These are phyloP conservation scores for Bombylius major DNA, from an alignment of 2,888 invertebrate genomes.

Conservation along the genomic window DNA sequence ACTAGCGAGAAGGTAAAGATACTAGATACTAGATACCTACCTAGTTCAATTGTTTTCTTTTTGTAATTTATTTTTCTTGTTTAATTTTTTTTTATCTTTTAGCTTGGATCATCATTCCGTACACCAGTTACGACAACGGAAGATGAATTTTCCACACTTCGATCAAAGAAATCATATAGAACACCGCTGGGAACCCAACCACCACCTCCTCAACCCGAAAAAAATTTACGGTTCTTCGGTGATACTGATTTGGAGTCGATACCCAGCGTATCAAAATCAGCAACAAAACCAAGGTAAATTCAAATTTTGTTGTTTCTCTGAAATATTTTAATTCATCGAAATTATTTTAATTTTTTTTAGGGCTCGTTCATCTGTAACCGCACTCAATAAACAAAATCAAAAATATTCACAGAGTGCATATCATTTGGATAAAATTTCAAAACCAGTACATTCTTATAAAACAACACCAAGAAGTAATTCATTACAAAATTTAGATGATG, in stretches of 20 bases:
- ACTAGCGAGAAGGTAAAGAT: constrained; percentile 31
- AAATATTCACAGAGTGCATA: constrained; percentile 36
- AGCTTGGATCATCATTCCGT: constrained; percentile 15
- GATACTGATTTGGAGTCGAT: constrained; percentile 71
- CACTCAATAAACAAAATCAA: constrained; percentile 22
- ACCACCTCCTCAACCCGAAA: constrained; percentile 28
- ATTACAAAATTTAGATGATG: constrained; percentile 32
- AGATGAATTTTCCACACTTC: constrained; percentile 17
- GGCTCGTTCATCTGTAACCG: constrained; percentile 14
- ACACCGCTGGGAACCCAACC: constrained; percentile 17
- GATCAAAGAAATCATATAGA: constrained; percentile 11
- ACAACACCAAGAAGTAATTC: constrained; percentile 28
- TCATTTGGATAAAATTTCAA: constrained; percentile 27
- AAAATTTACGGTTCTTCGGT: constrained; percentile 71
- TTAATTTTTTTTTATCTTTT: not conserved
- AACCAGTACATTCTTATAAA: constrained; percentile 17
- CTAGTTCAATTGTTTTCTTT: not conserved
- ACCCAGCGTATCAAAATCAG: constrained; percentile 38
- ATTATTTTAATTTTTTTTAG: not conserved
- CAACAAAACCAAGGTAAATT: constrained; percentile 24
- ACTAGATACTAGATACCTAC: no score
- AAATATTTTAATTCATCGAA: constrained; percentile 18
- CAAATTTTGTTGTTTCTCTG: not conserved
- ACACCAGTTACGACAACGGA: constrained; percentile 10
- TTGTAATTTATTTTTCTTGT: not conserved